Conservation (phyloP, 2,888 invertebrate genomes). For the Diplolepis rosae region DNA sequence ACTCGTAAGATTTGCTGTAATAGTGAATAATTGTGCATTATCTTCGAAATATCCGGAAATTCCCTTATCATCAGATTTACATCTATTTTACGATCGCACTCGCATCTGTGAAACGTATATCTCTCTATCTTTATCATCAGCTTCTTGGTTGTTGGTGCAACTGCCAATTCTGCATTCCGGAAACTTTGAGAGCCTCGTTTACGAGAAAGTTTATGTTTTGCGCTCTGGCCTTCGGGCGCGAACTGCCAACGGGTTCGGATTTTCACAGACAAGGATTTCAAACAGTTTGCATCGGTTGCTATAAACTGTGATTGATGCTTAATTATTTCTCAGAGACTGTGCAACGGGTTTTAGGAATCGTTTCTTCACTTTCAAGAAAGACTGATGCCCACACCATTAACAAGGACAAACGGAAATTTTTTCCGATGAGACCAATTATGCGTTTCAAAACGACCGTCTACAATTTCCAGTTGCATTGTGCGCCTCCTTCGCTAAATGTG, state of each 20-base stretch:
- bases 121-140: slow-evolving; percentile 30
- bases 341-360: slow-evolving; percentile 14
- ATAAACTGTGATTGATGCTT: slow-evolving; percentile 28
- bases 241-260: slow-evolving; percentile 28
- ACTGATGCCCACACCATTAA: background rate
- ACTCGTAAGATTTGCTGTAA: background rate
- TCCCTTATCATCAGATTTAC: slow-evolving; percentile 26
- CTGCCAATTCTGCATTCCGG: slow-evolving; percentile 26
- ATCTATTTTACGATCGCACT: slow-evolving; percentile 15
- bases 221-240: slow-evolving; percentile 27
- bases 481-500: background rate
- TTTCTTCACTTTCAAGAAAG: background rate
- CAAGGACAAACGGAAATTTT: background rate
- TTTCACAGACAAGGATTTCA: slow-evolving; percentile 30
- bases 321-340: slow-evolving; percentile 17
- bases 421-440: background rate
- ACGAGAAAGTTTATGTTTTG: slow-evolving; percentile 31
- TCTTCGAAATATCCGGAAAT: slow-evolving; percentile 18
- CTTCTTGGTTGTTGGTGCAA: slow-evolving; percentile 26
- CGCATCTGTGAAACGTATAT: slow-evolving; percentile 28
- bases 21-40: slow-evolving; percentile 3
- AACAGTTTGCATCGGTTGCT: slow-evolving; percentile 27
- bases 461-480: background rate
- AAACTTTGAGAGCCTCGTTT: slow-evolving; percentile 23
- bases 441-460: background rate